Conservation (phyloP, 2,888 invertebrate species). For the Ormyrus rosae region DNA sequence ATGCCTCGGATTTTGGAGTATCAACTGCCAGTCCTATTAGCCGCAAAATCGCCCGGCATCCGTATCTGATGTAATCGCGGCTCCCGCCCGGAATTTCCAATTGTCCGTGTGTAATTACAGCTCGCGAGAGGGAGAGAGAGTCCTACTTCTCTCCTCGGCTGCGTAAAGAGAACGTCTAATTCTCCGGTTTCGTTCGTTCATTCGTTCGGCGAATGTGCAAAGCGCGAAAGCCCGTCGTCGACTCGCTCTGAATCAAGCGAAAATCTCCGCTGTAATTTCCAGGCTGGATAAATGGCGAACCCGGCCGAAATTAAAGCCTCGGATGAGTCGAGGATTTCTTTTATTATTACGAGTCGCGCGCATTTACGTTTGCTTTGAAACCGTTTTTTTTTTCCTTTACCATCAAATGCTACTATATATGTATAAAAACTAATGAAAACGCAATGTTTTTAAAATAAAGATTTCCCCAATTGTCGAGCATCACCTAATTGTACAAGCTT, state of each 20-base stretch:
- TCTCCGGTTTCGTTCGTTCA: constrained; percentile 19
- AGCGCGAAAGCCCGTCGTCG: background rate
- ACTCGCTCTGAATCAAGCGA: constrained; percentile 17
- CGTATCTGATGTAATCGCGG: constrained; percentile 48
- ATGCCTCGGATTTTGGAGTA: constrained; percentile 41
- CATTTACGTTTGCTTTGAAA: too few relatives aligned
- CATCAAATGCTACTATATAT: too few relatives aligned
- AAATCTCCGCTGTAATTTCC: background rate
- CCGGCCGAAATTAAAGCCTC: background rate
- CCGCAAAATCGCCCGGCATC: constrained; percentile 43
- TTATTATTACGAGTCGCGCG: background rate
- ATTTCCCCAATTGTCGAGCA: too few relatives aligned
- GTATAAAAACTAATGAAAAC: too few relatives aligned
- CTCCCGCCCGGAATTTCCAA: constrained; percentile 42
- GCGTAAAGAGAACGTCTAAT: constrained; percentile 35
- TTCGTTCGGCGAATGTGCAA: constrained; percentile 10
- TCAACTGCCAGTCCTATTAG: constrained; percentile 42
- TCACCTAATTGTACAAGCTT: too few relatives aligned
- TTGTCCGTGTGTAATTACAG: constrained; percentile 50
- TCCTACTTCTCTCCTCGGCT: constrained; percentile 7
- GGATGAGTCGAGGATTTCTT: background rate
- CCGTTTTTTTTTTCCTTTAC: too few relatives aligned
- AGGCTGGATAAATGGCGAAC: background rate
- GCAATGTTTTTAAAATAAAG: too few relatives aligned
- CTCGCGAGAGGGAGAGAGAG: background rate